These are phyloP conservation scores for Drosophila tropicalis DNA, from an alignment of 1,140 invertebrate species.

Conservation along the genomic window DNA sequence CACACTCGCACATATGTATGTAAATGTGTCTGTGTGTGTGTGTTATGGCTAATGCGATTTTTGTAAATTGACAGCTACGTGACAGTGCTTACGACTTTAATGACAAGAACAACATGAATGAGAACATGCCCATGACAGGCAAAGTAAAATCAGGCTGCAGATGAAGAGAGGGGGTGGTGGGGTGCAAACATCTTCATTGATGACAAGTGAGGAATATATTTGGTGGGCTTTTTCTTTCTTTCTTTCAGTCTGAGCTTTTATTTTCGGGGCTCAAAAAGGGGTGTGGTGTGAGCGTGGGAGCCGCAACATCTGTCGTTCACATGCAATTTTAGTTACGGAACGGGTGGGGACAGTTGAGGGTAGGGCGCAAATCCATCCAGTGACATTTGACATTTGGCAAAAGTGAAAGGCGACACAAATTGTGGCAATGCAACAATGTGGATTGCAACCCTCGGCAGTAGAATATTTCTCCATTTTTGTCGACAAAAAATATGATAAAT, in stretches of 20 bases:
- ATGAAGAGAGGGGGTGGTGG: neutral
- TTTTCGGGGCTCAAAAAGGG: constrained; percentile 11
- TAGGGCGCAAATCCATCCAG: constrained; percentile 34
- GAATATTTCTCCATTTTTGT: too few relatives aligned
- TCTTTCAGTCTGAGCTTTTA: constrained; percentile 22
- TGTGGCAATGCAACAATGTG: constrained; percentile 34
- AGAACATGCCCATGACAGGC: constrained; percentile 40
- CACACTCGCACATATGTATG: constrained; percentile 26
- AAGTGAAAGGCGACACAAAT: constrained; percentile 38
- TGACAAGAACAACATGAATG: constrained; percentile 54
- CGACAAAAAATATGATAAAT: constrained; percentile 56
- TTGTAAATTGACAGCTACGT: constrained; percentile 78
- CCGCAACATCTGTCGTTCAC: constrained; percentile 66
- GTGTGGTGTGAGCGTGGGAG: constrained; percentile 22
- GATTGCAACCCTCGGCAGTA: constrained; percentile 29
- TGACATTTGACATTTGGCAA: constrained; percentile 72
- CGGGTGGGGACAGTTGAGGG: neutral
- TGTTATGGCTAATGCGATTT: constrained; percentile 70
- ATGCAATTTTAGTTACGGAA: constrained; percentile 47
- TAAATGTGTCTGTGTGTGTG: constrained; percentile 32
- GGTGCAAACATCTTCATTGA: constrained; percentile 36
- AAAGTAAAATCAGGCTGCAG: neutral
- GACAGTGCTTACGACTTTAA: constrained; percentile 77
- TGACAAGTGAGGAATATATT: constrained; percentile 68
- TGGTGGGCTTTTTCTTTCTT: constrained; percentile 34